These are phyloP conservation scores for Paraplagusia blochii DNA, from an alignment of 2,113 vertebrate species.

Conservation along the genomic window DNA sequence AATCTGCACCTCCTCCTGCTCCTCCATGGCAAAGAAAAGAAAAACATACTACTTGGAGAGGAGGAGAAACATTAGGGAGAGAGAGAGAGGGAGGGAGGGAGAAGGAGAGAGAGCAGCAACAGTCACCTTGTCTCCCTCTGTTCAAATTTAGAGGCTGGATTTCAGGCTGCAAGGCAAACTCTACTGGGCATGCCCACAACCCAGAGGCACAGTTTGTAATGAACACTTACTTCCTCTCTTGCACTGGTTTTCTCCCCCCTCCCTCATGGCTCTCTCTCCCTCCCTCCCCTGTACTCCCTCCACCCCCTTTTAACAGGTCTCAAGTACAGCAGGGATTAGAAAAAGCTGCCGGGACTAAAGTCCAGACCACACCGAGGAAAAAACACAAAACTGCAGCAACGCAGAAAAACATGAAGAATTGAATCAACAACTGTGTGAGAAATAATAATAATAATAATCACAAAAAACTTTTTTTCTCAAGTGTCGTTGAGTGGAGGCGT, in stretches of 20 bases:
- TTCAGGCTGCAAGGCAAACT: slow-evolving; percentile 70
- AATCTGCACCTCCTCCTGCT: slow-evolving; percentile 45
- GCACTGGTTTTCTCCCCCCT: slow-evolving; percentile 34
- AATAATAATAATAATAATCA: too few relatives aligned
- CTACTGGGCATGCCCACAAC: slow-evolving; percentile 83
- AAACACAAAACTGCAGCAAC: not conserved
- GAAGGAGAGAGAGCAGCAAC: slow-evolving; percentile 51
- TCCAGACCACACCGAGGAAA: slow-evolving; percentile 47
- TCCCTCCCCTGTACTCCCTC: slow-evolving; percentile 13
- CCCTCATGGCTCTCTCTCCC: not conserved
- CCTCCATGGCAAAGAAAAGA: slow-evolving; percentile 46
- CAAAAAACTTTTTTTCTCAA: too few relatives aligned
- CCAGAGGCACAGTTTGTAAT: slow-evolving; percentile 78
- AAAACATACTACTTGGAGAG: slow-evolving; percentile 37
- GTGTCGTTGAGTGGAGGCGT: too few relatives aligned
- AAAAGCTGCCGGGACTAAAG: slow-evolving; percentile 81
- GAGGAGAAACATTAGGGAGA: slow-evolving; percentile 42
- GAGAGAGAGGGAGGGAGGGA: slow-evolving; percentile 11
- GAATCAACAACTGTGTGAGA: not conserved
- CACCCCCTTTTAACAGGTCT: slow-evolving; percentile 62
- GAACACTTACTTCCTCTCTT: slow-evolving; percentile 87
- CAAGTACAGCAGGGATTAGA: slow-evolving; percentile 73
- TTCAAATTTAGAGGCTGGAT: slow-evolving; percentile 84
- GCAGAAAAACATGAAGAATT: not conserved
- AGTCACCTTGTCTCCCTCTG: slow-evolving; percentile 72